A percentile compares a stretch with the other conserved stretches of the same genome.
phyloP scores from a whole-genome alignment of 2,888 invertebrate species.

The Rhagophthalmus giganteus region DNA sequence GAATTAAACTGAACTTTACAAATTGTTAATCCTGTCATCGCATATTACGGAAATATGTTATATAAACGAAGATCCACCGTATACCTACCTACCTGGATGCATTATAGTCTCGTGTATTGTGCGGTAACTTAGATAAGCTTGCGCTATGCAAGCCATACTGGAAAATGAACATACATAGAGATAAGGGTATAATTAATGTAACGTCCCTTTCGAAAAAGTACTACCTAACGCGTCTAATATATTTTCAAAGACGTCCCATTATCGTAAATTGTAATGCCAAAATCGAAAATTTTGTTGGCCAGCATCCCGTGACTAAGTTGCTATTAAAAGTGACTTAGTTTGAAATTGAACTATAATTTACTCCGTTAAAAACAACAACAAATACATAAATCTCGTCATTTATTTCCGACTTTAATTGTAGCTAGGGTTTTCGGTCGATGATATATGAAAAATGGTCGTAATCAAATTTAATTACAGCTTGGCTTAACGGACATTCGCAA shows the following conservation, averaged over 20 bases:
- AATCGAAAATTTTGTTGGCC: slow-evolving; percentile 19
- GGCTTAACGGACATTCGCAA: slow-evolving; percentile 9
- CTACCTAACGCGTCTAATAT: slow-evolving; percentile 12
- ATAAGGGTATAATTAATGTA: background rate
- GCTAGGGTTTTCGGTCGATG: background rate
- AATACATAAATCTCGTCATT: slow-evolving; percentile 1
- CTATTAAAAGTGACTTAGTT: slow-evolving; percentile 21
- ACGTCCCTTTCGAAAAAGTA: background rate
- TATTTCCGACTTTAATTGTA: background rate
- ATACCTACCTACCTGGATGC: slow-evolving; percentile 12
- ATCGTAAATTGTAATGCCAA: slow-evolving; percentile 14
- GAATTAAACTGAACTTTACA: slow-evolving; percentile 38
- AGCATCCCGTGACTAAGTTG: slow-evolving; percentile 11
- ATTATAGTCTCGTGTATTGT: slow-evolving; percentile 14
- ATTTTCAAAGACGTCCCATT: slow-evolving; percentile 7
- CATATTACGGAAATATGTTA: slow-evolving; percentile 38
- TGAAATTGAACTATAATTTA: slow-evolving; percentile 20
- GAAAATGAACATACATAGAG: too few species aligned
- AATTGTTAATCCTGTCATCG: slow-evolving; percentile 43
- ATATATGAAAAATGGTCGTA: slow-evolving; percentile 1
- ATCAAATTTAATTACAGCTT: background rate
- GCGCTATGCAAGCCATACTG: background rate
- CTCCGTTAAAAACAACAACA: slow-evolving; percentile 5
- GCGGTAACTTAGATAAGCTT: slow-evolving; percentile 7
- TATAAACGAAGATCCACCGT: slow-evolving; percentile 9